phyloP scores from a whole-genome alignment of 2,797 vertebrate species.

The Melanotaenia nigrans region DNA sequence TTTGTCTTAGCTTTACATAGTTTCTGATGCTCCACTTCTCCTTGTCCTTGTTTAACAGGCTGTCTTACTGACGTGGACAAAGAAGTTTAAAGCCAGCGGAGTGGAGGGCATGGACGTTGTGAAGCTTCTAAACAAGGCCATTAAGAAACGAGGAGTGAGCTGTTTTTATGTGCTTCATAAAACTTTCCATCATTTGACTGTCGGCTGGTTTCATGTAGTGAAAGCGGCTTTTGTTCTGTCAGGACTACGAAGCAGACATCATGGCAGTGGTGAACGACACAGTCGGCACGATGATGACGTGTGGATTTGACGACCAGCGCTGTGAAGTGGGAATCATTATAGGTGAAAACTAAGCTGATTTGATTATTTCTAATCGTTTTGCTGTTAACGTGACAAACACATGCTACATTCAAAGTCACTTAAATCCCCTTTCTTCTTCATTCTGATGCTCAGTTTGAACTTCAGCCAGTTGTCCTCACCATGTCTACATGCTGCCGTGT shows the following conservation, averaged over 20 bases:
- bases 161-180: too few species aligned
- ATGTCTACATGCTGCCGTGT: too few species aligned
- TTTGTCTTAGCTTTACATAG: too few species aligned
- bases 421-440: too few species aligned
- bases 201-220: neutral
- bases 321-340: slow-evolving; percentile 99
- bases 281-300: slow-evolving; percentile 98
- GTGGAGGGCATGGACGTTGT: slow-evolving; percentile 96
- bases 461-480: too few species aligned
- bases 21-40: too few species aligned
- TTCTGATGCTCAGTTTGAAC: too few species aligned
- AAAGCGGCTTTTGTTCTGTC: slow-evolving; percentile 2
- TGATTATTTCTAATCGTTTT: neutral
- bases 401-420: too few species aligned
- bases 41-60: slow-evolving; percentile 78
- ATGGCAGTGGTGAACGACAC: slow-evolving; percentile 99
- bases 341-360: slow-evolving; percentile 78
- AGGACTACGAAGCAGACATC: slow-evolving; percentile 97
- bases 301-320: slow-evolving; percentile 96
- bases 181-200: neutral
- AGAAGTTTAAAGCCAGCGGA: slow-evolving; percentile 94
- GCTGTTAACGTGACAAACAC: too few species aligned
- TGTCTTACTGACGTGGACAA: slow-evolving; percentile 94
- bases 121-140: slow-evolving; percentile 93
- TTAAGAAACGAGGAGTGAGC: slow-evolving; percentile 95